A percentile compares a stretch with the other conserved stretches of the same genome.
Evolutionary conservation across 53 echinoderm and acorn worm species (phyloP).

Genomic region (Antedon mediterranea): DNA sequence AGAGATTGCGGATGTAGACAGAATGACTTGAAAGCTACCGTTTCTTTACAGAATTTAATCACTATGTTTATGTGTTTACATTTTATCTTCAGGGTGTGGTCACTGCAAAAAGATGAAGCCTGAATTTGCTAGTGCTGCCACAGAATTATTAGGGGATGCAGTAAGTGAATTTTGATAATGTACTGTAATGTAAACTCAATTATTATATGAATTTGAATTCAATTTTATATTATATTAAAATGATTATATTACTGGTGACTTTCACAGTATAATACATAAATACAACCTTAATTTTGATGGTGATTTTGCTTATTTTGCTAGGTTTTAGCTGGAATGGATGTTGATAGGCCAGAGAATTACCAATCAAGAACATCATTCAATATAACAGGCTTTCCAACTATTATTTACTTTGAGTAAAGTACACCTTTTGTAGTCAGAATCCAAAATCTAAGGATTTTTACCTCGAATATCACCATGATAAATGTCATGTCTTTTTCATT

Average conservation of each 20-base stretch:
- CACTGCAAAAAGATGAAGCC: constrained; percentile 93
- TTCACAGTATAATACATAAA: neutral
- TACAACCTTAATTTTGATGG: too few species aligned
- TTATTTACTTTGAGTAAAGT: constrained; percentile 98
- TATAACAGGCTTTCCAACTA: constrained; percentile 96
- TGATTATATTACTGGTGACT: neutral
- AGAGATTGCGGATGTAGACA: too few species aligned
- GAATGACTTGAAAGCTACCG: too few species aligned
- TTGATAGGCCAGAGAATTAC: constrained; percentile 69
- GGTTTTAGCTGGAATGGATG: constrained; percentile 91
- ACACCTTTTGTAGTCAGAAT: too few species aligned
- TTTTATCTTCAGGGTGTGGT: constrained; percentile 68
- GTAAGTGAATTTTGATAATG: constrained; percentile 26
- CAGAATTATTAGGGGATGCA: constrained; percentile 66
- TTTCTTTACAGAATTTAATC: too few species aligned
- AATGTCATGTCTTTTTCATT: too few species aligned
- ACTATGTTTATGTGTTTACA: neutral
- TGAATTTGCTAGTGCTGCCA: constrained; percentile 87
- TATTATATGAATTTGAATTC: neutral
- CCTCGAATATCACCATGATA: too few species aligned
- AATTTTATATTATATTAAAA: neutral
- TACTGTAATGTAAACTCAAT: neutral
- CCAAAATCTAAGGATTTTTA: too few species aligned
- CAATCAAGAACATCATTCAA: constrained; percentile 45
- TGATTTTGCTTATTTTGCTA: too few species aligned